phyloP scores from a whole-genome alignment of 2,797 vertebrate species.

The Melanotaenia trifasciata region DNA sequence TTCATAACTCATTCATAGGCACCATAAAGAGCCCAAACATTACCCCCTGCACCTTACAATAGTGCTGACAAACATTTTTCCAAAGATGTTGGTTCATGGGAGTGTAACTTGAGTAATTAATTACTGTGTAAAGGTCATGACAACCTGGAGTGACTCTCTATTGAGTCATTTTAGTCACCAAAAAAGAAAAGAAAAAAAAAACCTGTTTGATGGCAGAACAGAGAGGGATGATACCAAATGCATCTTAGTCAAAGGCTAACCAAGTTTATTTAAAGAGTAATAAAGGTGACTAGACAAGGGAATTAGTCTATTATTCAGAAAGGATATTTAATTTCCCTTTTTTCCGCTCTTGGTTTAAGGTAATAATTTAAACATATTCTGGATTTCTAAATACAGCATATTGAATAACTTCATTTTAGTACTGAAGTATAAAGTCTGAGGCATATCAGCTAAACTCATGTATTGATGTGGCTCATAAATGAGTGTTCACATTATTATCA shows the following conservation, averaged over 20 bases:
- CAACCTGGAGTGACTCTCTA: slow-evolving; percentile 14
- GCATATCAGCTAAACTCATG: slow-evolving; percentile 11
- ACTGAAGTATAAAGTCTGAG: slow-evolving; percentile 46
- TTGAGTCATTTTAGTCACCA: slow-evolving; percentile 10
- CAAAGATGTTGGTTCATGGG: slow-evolving; percentile 3
- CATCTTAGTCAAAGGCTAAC: slow-evolving; percentile 56
- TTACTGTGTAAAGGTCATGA: slow-evolving; percentile 11
- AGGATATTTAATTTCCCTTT: background rate
- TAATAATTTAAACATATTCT: background rate
- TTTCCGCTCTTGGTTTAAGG: background rate
- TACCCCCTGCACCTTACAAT: slow-evolving; percentile 1
- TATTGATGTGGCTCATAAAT: slow-evolving; percentile 12
- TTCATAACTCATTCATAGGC: slow-evolving; percentile 49
- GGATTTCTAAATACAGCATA: background rate
- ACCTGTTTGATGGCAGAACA: background rate
- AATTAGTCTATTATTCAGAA: background rate
- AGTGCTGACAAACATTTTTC: slow-evolving; percentile 28
- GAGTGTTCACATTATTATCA: slow-evolving; percentile 46
- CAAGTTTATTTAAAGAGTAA: slow-evolving; percentile 13
- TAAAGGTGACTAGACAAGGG: slow-evolving; percentile 20
- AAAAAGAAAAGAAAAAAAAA: background rate
- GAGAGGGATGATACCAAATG: slow-evolving; percentile 18
- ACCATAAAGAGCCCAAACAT: slow-evolving; percentile 18
- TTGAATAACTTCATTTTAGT: background rate
- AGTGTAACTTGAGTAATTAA: background rate